phyloP scores from a whole-genome alignment of 53 echinoderm and acorn worm genomes.

The Patiria pectinifera region DNA sequence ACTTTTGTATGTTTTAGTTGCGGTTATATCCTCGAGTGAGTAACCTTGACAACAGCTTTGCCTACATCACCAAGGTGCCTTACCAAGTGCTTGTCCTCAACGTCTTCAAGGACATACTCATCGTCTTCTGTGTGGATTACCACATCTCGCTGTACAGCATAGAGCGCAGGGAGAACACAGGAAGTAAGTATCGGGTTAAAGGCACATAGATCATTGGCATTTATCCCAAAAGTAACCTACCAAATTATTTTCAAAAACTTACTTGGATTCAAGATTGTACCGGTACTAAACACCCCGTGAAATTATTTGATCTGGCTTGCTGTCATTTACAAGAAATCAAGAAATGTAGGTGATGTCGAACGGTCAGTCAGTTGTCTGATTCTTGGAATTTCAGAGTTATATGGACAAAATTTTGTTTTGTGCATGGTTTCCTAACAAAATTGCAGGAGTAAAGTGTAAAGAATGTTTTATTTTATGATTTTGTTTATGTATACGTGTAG shows the following conservation, averaged over 20 bases:
- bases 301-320: too few species aligned
- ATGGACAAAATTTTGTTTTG: too few species aligned
- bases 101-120: conserved; percentile 92
- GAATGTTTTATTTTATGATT: not conserved
- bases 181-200: conserved; percentile 73
- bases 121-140: conserved; percentile 94
- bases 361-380: too few species aligned
- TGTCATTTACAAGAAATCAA: too few species aligned
- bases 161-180: conserved; percentile 79
- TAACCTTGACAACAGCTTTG: conserved; percentile 99
- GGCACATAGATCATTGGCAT: not conserved
- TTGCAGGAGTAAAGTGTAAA: not conserved
- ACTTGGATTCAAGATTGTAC: too few species aligned
- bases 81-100: conserved; percentile 92
- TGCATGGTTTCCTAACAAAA: conserved; percentile 58
- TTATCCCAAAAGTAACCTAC: too few species aligned
- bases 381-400: too few species aligned
- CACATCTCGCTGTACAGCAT: conserved; percentile 94
- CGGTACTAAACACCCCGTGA: too few species aligned
- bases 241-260: too few species aligned
- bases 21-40: conserved; percentile 86
- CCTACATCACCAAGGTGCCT: conserved; percentile 93
- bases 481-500: conserved; percentile 38
- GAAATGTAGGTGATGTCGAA: too few species aligned
- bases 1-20: conserved; percentile 60